Evolutionary conservation across 2,797 vertebrate species (phyloP).

Genomic region (Ptychobarbus kaznakovi): DNA sequence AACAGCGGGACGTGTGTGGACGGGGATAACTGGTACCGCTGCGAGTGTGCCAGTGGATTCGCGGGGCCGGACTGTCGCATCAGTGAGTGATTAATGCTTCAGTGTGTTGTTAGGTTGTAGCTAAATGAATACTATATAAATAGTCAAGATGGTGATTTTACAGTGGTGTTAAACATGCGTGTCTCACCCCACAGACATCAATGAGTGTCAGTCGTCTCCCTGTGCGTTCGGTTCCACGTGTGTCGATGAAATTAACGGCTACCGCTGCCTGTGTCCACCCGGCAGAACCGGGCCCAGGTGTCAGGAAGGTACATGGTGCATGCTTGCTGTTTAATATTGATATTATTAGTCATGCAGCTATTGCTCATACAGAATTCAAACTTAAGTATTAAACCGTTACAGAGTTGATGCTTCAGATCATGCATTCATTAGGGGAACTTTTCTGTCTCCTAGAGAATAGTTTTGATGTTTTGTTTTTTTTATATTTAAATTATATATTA

Average conservation of each 20-base stretch:
- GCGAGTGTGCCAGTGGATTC: conserved; percentile 87
- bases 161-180: background rate
- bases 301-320: conserved; percentile 81
- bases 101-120: background rate
- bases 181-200: conserved; percentile 77
- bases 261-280: conserved; percentile 81
- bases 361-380: background rate
- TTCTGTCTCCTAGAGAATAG: background rate
- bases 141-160: background rate
- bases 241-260: conserved; percentile 86
- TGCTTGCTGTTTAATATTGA: background rate
- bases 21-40: conserved; percentile 91
- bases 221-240: conserved; percentile 86
- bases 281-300: conserved; percentile 82
- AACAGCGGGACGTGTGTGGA: conserved; percentile 89
- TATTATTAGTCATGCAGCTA: background rate
- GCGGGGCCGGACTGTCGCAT: conserved; percentile 89
- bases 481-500: background rate
- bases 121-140: background rate
- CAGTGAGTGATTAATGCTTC: conserved; percentile 77
- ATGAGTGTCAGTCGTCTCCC: conserved; percentile 88
- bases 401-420: background rate
- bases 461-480: background rate
- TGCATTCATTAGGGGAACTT: background rate
- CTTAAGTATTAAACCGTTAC: background rate